These are phyloP conservation scores for Scomber japonicus DNA, from an alignment of 2,113 vertebrate genomes.

Conservation along the genomic window DNA sequence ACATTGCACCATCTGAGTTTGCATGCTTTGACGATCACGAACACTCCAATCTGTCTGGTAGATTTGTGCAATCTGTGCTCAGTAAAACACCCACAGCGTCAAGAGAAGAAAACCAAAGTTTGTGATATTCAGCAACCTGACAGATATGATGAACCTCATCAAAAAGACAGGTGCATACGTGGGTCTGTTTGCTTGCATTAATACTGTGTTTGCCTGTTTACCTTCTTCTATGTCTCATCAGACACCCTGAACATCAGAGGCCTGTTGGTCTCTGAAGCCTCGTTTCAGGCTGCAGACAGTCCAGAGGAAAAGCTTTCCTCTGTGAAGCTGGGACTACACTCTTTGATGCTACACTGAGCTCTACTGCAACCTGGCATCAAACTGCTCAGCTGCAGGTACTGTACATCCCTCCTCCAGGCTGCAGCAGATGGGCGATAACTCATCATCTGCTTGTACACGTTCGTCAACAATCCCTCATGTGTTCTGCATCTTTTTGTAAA, in stretches of 20 bases:
- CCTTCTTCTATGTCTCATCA: constrained; percentile 11
- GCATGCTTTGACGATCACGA: constrained; percentile 15
- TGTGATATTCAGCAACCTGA: neutral
- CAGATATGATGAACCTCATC: constrained; percentile 26
- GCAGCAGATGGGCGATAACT: constrained; percentile 2
- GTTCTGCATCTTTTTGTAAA: constrained; percentile 5
- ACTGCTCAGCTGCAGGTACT: constrained; percentile 36
- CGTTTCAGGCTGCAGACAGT: neutral
- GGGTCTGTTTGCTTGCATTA: neutral
- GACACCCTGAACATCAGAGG: constrained; percentile 24
- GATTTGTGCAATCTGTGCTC: constrained; percentile 52
- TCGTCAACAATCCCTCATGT: neutral
- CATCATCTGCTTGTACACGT: neutral
- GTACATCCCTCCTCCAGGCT: neutral
- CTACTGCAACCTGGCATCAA: constrained; percentile 11
- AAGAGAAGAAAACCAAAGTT: neutral
- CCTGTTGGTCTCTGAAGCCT: constrained; percentile 30
- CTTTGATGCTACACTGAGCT: constrained; percentile 20
- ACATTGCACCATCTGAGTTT: constrained; percentile 47
- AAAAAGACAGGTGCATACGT: constrained; percentile 22
- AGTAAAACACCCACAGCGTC: constrained; percentile 45
- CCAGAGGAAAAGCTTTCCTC: neutral
- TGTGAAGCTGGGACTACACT: constrained; percentile 22
- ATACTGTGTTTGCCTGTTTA: neutral
- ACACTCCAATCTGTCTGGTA: constrained; percentile 23